phyloP scores from a whole-genome alignment of 2,888 invertebrate species.

The Furcula furcula region DNA sequence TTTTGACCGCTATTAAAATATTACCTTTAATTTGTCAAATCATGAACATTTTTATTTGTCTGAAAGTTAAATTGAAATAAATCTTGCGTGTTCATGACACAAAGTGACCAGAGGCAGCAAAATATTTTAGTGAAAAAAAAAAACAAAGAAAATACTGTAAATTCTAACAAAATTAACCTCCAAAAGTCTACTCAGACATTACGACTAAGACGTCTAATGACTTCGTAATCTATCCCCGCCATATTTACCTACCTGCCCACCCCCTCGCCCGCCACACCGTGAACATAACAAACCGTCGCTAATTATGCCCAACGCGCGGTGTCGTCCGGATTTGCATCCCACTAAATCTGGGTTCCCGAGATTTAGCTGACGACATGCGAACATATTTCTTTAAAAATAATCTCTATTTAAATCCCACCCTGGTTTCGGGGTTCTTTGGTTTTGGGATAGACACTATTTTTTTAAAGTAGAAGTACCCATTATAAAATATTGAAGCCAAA shows the following conservation, averaged over 20 bases:
- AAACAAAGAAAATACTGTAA: too few species aligned
- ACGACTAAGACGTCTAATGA: slow-evolving; percentile 31
- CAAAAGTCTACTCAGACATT: not conserved
- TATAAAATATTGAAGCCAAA: too few species aligned
- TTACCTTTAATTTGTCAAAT: too few species aligned
- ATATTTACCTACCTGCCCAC: slow-evolving; percentile 20
- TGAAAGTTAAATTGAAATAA: too few species aligned
- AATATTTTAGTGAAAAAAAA: too few species aligned
- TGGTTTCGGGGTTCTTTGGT: slow-evolving; percentile 7
- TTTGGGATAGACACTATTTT: not conserved
- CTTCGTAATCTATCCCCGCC: slow-evolving; percentile 28
- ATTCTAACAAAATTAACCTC: not conserved
- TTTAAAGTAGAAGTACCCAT: slow-evolving; percentile 6
- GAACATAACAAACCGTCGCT: slow-evolving; percentile 35
- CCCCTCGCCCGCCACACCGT: slow-evolving; percentile 13
- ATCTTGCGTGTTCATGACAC: too few species aligned
- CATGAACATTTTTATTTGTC: too few species aligned
- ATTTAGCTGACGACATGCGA: slow-evolving; percentile 43
- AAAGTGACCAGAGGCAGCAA: too few species aligned
- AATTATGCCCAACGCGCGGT: slow-evolving; percentile 46
- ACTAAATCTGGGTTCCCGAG: slow-evolving; percentile 47
- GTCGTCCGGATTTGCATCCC: slow-evolving; percentile 48
- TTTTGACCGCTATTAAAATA: too few species aligned
- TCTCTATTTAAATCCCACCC: slow-evolving; percentile 39
- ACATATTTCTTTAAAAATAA: slow-evolving; percentile 47